Percentiles rank a stretch among this genome's conserved stretches.
phyloP scores from a whole-genome alignment of 2,113 vertebrate genomes.

The Apodemus speciosus region DNA sequence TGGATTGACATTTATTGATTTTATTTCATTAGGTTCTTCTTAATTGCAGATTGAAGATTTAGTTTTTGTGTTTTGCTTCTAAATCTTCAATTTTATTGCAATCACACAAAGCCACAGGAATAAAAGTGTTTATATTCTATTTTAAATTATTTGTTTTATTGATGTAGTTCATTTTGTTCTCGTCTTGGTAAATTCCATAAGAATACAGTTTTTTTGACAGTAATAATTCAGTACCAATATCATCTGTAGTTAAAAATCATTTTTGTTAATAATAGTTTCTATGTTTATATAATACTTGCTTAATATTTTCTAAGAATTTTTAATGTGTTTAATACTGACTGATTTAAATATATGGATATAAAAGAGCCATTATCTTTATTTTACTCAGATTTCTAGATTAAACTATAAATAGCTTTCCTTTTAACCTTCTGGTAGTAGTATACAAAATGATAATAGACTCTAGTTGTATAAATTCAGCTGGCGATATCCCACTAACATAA shows the following conservation, averaged over 20 bases:
- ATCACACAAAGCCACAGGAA: background rate
- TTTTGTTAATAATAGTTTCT: background rate
- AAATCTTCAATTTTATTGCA: conserved; percentile 22
- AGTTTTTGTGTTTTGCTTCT: background rate
- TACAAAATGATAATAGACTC: background rate
- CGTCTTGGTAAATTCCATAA: conserved; percentile 27
- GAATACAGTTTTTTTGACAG: conserved; percentile 3
- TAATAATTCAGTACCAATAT: conserved; percentile 43
- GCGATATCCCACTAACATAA: background rate
- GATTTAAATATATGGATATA: background rate
- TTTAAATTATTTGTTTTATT: conserved; percentile 37
- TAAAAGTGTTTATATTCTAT: background rate
- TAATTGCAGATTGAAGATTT: conserved; percentile 38
- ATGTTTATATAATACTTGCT: background rate
- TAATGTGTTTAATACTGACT: background rate
- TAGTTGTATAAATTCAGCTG: background rate
- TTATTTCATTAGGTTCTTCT: background rate
- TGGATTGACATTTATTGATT: conserved; percentile 39
- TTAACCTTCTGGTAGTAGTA: background rate
- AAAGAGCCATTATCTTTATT: conserved; percentile 29
- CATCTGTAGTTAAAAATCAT: background rate
- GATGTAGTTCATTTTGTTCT: conserved; percentile 34
- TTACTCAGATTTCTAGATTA: conserved; percentile 15
- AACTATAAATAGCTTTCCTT: background rate
- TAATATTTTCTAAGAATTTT: conserved; percentile 31